Base-by-base conservation (phyloP, 2,888 invertebrate genomes). In the Pollenia amentaria region DNA sequence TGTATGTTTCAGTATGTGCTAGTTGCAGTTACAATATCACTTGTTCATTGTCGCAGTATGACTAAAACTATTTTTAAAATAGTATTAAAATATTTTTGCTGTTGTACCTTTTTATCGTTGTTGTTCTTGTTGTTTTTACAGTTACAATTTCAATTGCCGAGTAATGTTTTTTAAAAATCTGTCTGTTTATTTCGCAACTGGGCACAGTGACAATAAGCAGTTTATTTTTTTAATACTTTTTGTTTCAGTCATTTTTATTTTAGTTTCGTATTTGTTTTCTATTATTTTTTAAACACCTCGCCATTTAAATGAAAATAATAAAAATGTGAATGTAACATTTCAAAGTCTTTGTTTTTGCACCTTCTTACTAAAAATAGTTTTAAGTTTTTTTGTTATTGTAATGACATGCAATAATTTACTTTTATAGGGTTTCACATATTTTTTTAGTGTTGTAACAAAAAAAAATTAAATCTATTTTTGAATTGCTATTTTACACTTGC, bases 341-440 rank as follows among this genome's bases (percentile, higher is more conserved):
- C 51, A 60, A n/a, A 42, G 79, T 77, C 29, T 69, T 70, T 40
- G 42, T 79, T 70, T 29, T 29, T 29, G 70, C 51, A 79, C 51
- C 38, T 70, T 62, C n/a, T 6, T 29, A 42, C 79, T 79, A 79
- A 62, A 79, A 70, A 79, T 79, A 79, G 79, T 78, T 78, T 55
- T 29, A 29, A 29, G 9, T n/a, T 51, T 51, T 51, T 3, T 12
- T 51, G 40, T 51, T 51, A 42, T n/a, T 76, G 76, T 40, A 42
- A 62, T 62, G 60, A 40, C 64, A 65, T 51, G 67, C 48, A 51
- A 62, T 79, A 29, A 29, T 29, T 51, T 70, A 79, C 12, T 70
- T 78, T 79, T 62, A n/a, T 79, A 70, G 18, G 70, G 79, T 70
- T 79, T 79, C 67, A 69, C 67, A 48, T 29, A 6, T 6, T 29